Percentiles rank a stretch among this genome's conserved stretches.
Conservation (phyloP, 2,113 vertebrate species). For the Columba janthina region DNA sequence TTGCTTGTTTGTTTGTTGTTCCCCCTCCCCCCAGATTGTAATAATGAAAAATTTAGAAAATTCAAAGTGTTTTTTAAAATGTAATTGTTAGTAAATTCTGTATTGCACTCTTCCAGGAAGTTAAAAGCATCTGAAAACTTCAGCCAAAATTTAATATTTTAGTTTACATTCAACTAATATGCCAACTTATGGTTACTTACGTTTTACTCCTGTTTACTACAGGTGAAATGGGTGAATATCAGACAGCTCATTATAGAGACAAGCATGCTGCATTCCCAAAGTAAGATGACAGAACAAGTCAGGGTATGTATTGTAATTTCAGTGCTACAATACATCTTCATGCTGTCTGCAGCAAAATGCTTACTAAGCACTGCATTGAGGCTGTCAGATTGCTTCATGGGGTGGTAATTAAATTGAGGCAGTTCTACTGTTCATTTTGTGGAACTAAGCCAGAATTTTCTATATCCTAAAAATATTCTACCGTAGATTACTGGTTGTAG, state of each 20-base stretch:
- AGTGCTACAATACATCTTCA: conserved; percentile 56
- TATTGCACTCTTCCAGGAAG: not conserved
- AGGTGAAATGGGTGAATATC: conserved; percentile 74
- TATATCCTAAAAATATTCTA: conserved; percentile 59
- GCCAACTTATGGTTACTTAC: conserved; percentile 53
- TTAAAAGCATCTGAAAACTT: conserved; percentile 8
- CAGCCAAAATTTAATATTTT: conserved; percentile 24
- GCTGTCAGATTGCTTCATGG: conserved; percentile 70
- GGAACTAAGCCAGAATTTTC: conserved; percentile 67
- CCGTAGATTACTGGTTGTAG: not conserved
- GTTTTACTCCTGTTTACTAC: conserved; percentile 63
- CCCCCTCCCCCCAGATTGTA: not conserved
- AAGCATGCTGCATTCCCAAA: conserved; percentile 56
- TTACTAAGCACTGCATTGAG: conserved; percentile 69
- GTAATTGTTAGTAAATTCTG: conserved; percentile 25
- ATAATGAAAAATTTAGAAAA: conserved; percentile 31
- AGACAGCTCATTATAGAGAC: conserved; percentile 76
- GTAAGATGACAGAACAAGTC: conserved; percentile 70
- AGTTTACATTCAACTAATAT: conserved; percentile 38
- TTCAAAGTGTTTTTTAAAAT: conserved; percentile 9
- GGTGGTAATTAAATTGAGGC: conserved; percentile 73
- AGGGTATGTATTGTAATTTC: conserved; percentile 67
- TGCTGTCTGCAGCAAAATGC: conserved; percentile 70
- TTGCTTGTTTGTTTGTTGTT: not conserved
- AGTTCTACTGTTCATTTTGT: conserved; percentile 58